phyloP scores from a whole-genome alignment of 2,113 vertebrate species.

The Plestiodon gilberti region DNA sequence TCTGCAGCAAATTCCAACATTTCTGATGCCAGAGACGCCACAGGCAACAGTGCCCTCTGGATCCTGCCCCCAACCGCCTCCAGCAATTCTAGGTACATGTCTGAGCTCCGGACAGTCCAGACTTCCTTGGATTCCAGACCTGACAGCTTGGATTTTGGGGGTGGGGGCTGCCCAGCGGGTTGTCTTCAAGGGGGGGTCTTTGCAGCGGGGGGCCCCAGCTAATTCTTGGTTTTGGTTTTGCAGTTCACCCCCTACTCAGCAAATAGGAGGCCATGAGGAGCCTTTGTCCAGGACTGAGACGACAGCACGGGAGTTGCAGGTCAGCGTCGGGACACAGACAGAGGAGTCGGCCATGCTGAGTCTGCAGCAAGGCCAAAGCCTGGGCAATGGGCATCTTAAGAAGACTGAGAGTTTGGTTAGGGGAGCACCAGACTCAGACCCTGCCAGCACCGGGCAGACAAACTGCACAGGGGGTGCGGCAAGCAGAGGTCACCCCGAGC shows the following conservation, averaged over 20 bases:
- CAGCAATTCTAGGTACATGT: conserved; percentile 7
- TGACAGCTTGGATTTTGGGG: background rate
- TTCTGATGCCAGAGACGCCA: background rate
- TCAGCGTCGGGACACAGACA: conserved; percentile 20
- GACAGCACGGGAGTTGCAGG: too few relatives aligned
- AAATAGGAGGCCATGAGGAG: background rate
- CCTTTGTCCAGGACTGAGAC: background rate
- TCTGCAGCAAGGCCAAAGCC: too few relatives aligned
- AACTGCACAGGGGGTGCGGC: too few relatives aligned
- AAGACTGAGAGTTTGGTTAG: accelerated
- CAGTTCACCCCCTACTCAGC: background rate
- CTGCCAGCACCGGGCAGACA: too few relatives aligned
- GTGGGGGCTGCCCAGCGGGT: too few relatives aligned
- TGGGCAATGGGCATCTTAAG: background rate
- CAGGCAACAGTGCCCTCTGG: background rate
- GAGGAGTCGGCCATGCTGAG: background rate
- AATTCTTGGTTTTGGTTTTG: background rate
- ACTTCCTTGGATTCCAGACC: too few relatives aligned
- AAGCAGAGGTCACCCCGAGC: background rate
- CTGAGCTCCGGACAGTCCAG: too few relatives aligned
- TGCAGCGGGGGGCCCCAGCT: too few relatives aligned
- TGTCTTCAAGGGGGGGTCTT: too few relatives aligned
- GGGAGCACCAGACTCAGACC: background rate
- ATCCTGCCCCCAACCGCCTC: background rate
- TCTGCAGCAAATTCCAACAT: background rate